Conservation (phyloP, 2,113 vertebrate species). For the Argyrosomus japonicus region DNA sequence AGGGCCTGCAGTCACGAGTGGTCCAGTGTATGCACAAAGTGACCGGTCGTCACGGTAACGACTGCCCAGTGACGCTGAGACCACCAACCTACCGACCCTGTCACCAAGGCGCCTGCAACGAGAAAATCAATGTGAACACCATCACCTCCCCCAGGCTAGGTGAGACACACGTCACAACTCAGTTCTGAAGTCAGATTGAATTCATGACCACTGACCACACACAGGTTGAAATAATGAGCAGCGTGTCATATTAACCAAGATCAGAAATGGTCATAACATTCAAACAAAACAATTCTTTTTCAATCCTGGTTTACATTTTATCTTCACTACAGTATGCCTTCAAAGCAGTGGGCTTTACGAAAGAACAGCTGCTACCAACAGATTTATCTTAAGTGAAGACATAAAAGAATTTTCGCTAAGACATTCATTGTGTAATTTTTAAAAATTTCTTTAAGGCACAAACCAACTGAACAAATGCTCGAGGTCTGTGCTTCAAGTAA, state of each 20-base stretch:
- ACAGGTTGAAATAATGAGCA: background rate
- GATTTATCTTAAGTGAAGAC: background rate
- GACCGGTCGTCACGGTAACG: slow-evolving; percentile 93
- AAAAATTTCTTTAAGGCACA: background rate
- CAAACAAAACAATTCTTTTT: background rate
- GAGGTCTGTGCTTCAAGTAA: background rate
- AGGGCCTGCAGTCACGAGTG: slow-evolving; percentile 94
- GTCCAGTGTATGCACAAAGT: slow-evolving; percentile 99
- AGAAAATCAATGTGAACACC: slow-evolving; percentile 92
- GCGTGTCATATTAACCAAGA: too few species aligned
- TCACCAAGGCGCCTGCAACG: slow-evolving; percentile 91
- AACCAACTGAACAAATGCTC: background rate
- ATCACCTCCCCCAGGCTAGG: slow-evolving; percentile 96
- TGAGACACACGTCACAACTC: slow-evolving; percentile 75
- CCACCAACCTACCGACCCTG: slow-evolving; percentile 93
- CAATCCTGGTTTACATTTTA: background rate
- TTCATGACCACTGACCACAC: background rate
- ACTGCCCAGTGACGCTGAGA: slow-evolving; percentile 88
- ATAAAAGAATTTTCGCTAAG: background rate
- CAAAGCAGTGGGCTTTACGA: background rate
- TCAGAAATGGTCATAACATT: too few species aligned
- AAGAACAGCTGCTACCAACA: background rate
- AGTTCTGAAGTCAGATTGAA: background rate
- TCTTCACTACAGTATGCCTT: background rate
- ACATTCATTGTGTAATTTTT: background rate